Base-by-base conservation (phyloP, 2,113 vertebrate genomes). In the Oreochromis niloticus region DNA sequence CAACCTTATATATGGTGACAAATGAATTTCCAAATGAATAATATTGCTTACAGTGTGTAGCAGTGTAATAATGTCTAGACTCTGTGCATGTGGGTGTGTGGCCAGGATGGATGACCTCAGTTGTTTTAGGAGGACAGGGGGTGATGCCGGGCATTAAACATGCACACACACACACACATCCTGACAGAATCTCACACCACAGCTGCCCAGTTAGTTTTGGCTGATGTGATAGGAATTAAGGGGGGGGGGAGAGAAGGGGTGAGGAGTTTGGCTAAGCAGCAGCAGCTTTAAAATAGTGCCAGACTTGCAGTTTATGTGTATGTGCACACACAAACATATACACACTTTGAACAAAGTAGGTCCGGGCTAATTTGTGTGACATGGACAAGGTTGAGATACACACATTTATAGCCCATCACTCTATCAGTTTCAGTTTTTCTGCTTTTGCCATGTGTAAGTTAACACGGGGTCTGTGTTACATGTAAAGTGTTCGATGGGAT, bases 41-140 rank as follows among this genome's bases (percentile, higher is more conserved):
- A 30, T 50, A 75, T 50, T 50, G 9, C 16, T 32, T 75, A 19
- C 24, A 30, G 9, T 32, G 24, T 1, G 43, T 5, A 19, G 14
- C 24, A 27, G 14, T 48, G 43, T 19, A 19, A 46, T 75, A 46
- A 75, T 17, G 41, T 48, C 22, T 48, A 30, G 68, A 48, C 41
- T 73, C 3, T 41, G 87, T 81, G 36, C 22, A 56, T 73, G 32
- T 52, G 81, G 19, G 59, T 16, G 30, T 10, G 71, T 75, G 14
- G 24, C 24, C 43, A 36, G 81, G 83, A 48, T 24, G 52, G 78
- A 83, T 89, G 86, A 87, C 81, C 68, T 88, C 2, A 7, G 43
- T 41, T 71, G 82, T 90, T 90, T 88, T 34, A 81, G 82, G 84
- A 80, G 90, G 84, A 87, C 9, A 80, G 46, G 82, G 82, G 88